Conservation (phyloP, 2,888 invertebrate genomes). For the Pomacea canaliculata region DNA sequence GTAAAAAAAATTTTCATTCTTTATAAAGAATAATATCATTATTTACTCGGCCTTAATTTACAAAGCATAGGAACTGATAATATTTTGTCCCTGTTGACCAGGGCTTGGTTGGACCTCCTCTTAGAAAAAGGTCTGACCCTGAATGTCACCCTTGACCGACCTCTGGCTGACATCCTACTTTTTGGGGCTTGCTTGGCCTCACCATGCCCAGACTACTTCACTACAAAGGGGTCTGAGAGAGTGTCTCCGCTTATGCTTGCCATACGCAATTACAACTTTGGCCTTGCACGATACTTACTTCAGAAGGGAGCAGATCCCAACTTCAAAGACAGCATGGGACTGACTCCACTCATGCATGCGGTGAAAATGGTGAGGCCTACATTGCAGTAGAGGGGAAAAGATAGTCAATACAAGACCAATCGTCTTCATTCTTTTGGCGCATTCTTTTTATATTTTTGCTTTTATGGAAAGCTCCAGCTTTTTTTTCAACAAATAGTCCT, state of each 20-base stretch:
- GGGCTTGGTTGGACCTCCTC: conserved; percentile 54
- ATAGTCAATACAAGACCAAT: no score
- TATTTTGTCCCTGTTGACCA: conserved; percentile 21
- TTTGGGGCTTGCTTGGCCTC: conserved; percentile 47
- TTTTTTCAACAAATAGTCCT: no score
- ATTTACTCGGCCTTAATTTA: no score
- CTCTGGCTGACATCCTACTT: conserved; percentile 54
- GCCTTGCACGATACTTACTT: conserved; percentile 64
- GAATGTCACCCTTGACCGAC: conserved; percentile 62
- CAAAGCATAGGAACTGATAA: no score
- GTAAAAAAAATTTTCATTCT: no score
- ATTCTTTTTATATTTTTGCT: no score
- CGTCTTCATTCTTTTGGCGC: no score
- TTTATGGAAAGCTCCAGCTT: no score
- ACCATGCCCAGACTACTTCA: conserved; percentile 48
- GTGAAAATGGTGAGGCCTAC: conserved; percentile 62
- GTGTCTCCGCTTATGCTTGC: conserved; percentile 68
- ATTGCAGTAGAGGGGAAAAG: no score
- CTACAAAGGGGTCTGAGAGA: conserved; percentile 38
- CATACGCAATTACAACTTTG: conserved; percentile 63
- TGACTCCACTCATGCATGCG: conserved; percentile 71
- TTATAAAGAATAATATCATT: no score
- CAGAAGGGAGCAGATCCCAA: conserved; percentile 67
- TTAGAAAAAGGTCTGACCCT: conserved; percentile 51
- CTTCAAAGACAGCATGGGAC: conserved; percentile 64